Evolutionary conservation across 2,888 invertebrate species (phyloP), one percentile per base, ranked within the genome.

Genomic region (Brenthis ino): DNA sequence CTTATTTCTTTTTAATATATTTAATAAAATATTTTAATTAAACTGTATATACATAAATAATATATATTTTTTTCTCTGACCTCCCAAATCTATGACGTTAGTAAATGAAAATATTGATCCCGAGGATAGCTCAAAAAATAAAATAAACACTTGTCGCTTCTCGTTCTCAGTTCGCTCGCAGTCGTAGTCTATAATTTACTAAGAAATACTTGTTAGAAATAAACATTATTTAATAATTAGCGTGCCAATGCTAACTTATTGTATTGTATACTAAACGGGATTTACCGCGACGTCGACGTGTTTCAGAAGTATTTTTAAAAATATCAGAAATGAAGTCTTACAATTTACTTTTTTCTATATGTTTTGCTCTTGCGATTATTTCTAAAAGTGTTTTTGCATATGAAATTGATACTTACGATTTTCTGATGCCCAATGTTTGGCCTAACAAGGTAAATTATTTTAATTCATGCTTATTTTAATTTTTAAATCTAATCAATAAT

Each of bases 361-460:
- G 70, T 68, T 70, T 75, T 64, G 58, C 61, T 55, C 13, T 75
- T 65, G 65, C 56, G 58, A 57, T 74, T 72, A 69, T 73, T 61
- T 58, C 56, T 47, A 54, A 28, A 16, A 67, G 64, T 66, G 78
- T 77, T 61, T 76, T 76, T 50, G 80, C 85, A 4, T 72, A 82
- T 68, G 91, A 91, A 81, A 80, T 89, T 64, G 88, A 92, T 75
- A 85, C 94, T 72, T 97, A 95, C 82, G 94, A 96, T 68, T 93
- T 97, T 77, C 89, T 96, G 28, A 97, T 97, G 97, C 97, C 97
- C 71, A 95, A 96, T 88, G 97, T 97, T 65, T 95, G 93, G 80
- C 97, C 97, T 37, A 94, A 95, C 80, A 94, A 93, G 91, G 97
- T 97, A 93, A 95, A 95, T 94, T 73, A 57, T 56, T 63, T 60